Evolutionary conservation across 2,113 vertebrate genomes (phyloP), one percentile per base, ranked within the genome.

Genomic region (Catagonus wagneri): DNA sequence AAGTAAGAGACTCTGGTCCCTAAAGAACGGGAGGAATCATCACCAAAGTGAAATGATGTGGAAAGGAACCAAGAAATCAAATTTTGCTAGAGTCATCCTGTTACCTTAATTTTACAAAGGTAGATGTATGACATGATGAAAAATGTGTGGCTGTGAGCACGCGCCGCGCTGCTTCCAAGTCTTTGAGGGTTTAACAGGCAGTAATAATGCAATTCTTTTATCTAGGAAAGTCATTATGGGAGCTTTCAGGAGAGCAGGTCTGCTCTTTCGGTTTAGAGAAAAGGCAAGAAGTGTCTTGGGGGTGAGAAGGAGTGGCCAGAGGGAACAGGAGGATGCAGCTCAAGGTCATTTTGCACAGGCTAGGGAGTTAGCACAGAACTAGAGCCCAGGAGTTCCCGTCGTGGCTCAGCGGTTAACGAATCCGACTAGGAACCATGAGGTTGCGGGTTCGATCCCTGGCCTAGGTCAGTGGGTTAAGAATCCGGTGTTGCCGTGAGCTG

Each of bases 21-120:
- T 58, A 11, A 95, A 81, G 91, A 81, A 8, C 2, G 32, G 27
- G 63, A 93, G 23, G 4, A 29, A 10, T 89, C 66, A 85, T 22
- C 39, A n/a, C 23, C 56, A 94, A 81, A 89, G 56, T 61, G 34
- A 89, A 94, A 76, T 52, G 34, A 36, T 60, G 10, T 25, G 50
- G 17, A 86, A 83, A 72, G 23, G 23, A 78, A 90, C 50, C 1
- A 6, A 78, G 80, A 96, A 83, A 92, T 2, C 44, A 54, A 80
- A 89, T 61, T 22, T 61, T 89, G 19, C 44, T 39, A 60, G 88
- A 36, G 25, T 94, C 19, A 87, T 90, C 54, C 56, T 27, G 2
- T 85, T 89, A 44, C 50, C 71, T 92, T 90, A 78, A 32, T 68
- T 89, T 95, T 86, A 86, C 34, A 23, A 94, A 90, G 32, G 58